Conservation (phyloP, 2,113 vertebrate genomes). For the Anthoscopus minutus region DNA sequence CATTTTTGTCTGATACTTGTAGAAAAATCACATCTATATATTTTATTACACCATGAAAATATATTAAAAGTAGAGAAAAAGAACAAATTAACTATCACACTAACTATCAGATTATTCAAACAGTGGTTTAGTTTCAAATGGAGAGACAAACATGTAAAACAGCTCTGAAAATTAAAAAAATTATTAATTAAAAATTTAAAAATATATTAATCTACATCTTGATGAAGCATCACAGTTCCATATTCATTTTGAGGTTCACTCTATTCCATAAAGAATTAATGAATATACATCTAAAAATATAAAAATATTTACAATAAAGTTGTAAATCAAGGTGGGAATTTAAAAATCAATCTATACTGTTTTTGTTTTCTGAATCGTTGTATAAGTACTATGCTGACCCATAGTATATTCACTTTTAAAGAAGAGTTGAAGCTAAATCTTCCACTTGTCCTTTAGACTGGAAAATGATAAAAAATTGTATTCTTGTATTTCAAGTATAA, state of each 20-base stretch:
- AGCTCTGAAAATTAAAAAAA: not conserved
- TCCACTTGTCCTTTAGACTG: not conserved
- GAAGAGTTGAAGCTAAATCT: not conserved
- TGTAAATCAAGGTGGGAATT: not conserved
- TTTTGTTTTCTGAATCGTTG: not conserved
- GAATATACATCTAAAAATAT: not conserved
- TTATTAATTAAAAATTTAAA: no score
- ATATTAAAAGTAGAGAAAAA: not conserved
- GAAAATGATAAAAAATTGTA: not conserved
- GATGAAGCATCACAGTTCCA: not conserved
- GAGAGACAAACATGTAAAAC: not conserved
- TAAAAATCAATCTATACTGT: not conserved
- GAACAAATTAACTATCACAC: not conserved
- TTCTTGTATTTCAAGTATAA: not conserved
- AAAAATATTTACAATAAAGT: not conserved
- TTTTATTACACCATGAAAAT: not conserved
- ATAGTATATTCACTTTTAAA: not conserved
- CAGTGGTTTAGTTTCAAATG: not conserved
- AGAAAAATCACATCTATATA: not conserved
- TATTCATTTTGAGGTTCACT: not conserved
- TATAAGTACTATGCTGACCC: not conserved
- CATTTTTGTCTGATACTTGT: not conserved
- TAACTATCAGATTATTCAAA: not conserved
- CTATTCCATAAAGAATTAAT: not conserved
- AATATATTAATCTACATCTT: not conserved